Percentiles rank a stretch among this genome's conserved stretches.
Evolutionary conservation across 1,140 invertebrate species (phyloP).

Genomic region (Brachionus calyciflorus): DNA sequence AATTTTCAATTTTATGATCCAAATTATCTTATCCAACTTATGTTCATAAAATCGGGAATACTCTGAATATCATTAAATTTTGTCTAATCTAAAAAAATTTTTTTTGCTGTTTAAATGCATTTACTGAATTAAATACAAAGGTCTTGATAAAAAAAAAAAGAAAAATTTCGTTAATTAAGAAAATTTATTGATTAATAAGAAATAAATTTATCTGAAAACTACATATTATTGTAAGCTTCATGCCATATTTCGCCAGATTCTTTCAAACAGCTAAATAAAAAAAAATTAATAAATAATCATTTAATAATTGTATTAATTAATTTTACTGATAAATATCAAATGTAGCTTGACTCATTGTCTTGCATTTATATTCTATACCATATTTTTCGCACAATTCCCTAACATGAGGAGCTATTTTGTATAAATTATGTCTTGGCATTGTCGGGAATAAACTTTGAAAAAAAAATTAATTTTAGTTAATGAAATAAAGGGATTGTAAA

Average conservation of each 20-base stretch:
- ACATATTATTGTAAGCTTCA: constrained; percentile 51
- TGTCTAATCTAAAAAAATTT: too few species aligned
- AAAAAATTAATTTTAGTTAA: neutral
- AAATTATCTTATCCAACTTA: too few species aligned
- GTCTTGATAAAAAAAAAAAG: too few species aligned
- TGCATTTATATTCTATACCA: constrained; percentile 48
- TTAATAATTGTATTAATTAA: neutral
- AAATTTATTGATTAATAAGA: too few species aligned
- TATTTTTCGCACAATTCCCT: constrained; percentile 49
- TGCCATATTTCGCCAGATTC: constrained; percentile 60
- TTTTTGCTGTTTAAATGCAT: too few species aligned
- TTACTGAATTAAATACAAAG: too few species aligned
- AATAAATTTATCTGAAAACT: too few species aligned
- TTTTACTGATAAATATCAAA: constrained; percentile 49
- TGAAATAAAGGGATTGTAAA: too few species aligned
- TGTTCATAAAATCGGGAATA: too few species aligned
- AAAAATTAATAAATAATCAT: neutral
- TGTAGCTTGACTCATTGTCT: constrained; percentile 48
- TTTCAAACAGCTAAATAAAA: constrained; percentile 51
- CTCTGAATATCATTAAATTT: too few species aligned
- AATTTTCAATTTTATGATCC: too few species aligned
- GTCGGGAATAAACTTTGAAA: constrained; percentile 50
- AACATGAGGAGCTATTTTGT: constrained; percentile 49
- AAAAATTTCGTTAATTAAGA: too few species aligned
- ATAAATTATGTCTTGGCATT: constrained; percentile 51